Evolutionary conservation across 2,113 vertebrate species (phyloP).

Genomic region (Manacus vitellinus): DNA sequence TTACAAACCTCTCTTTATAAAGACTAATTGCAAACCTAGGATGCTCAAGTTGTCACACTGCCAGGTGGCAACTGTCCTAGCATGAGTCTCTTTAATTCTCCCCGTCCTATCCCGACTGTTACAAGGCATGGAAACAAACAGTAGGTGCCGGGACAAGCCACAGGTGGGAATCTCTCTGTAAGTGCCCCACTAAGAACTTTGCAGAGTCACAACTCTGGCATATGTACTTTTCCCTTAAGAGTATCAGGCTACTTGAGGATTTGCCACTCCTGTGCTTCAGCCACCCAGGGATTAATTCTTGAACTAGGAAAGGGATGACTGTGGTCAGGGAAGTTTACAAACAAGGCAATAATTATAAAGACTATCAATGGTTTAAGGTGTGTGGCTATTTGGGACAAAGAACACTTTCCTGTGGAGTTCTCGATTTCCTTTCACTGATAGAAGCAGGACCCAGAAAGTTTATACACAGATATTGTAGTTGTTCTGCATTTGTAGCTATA

Average conservation of each 20-base stretch:
- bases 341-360: neutral
- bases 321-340: neutral
- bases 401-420: neutral
- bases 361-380: neutral
- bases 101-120: neutral
- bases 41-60: neutral
- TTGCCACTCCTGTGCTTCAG: neutral
- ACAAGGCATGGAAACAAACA: neutral
- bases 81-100: neutral
- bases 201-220: neutral
- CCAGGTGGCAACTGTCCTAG: neutral
- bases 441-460: neutral
- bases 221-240: neutral
- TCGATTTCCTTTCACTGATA: neutral
- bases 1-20: neutral
- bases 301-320: neutral
- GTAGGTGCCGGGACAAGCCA: neutral
- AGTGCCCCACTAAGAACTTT: neutral
- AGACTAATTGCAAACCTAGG: neutral
- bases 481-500: neutral
- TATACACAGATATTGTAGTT: neutral
- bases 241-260: neutral
- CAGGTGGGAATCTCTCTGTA: neutral
- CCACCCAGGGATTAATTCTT: constrained; percentile 6
- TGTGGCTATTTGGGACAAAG: neutral